Conservation (phyloP, 2,888 invertebrate species). For the Archaeoteleia sp. region DNA sequence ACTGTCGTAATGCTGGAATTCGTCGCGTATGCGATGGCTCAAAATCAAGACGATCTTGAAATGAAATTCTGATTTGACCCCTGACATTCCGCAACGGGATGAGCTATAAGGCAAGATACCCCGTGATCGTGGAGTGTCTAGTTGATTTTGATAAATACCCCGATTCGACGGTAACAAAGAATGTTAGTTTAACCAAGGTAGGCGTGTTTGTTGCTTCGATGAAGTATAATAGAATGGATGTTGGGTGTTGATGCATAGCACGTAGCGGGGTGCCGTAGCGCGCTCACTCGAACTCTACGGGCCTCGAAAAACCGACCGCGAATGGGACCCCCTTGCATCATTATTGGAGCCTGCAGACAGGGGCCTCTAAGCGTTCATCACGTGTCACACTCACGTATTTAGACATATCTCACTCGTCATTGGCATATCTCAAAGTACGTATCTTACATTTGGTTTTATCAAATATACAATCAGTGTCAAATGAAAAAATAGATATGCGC, state of each 20-base stretch:
- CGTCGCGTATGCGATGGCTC: constrained; percentile 14
- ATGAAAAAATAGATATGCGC: background rate
- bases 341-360: constrained; percentile 67
- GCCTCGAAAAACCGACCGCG: constrained; percentile 41
- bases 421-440: constrained; percentile 10
- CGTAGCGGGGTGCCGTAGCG: constrained; percentile 70
- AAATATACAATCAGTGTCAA: background rate
- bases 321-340: constrained; percentile 28
- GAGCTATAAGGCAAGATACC: background rate
- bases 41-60: constrained; percentile 31
- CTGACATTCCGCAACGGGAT: constrained; percentile 37
- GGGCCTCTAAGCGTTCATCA: constrained; percentile 73
- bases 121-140: constrained; percentile 22
- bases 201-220: constrained; percentile 74
- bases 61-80: constrained; percentile 22
- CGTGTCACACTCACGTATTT: constrained; percentile 72
- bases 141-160: constrained; percentile 72
- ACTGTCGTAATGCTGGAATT: constrained; percentile 26
- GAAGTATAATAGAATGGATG: constrained; percentile 73
- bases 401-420: constrained; percentile 67
- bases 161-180: constrained; percentile 69
- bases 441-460: constrained; percentile 15
- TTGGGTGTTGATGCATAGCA: constrained; percentile 74
- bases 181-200: constrained; percentile 71
- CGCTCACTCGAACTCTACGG: constrained; percentile 58